Percentiles rank a stretch among this genome's conserved stretches.
Conservation (phyloP, 2,797 vertebrate genomes). For the Gymnoscopelus braueri region DNA sequence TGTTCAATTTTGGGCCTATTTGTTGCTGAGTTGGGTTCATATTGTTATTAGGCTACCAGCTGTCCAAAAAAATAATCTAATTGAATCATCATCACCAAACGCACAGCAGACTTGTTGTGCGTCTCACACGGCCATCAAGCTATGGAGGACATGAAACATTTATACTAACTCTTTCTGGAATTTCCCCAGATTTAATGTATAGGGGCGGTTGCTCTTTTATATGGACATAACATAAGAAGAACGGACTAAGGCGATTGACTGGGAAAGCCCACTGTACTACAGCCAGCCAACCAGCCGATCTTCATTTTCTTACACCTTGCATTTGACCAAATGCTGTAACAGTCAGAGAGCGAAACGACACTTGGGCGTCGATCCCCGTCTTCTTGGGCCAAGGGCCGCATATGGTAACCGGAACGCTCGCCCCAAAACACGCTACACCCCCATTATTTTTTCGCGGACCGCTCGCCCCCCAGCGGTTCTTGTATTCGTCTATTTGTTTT, state of each 20-base stretch:
- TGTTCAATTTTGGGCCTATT: conserved; percentile 42
- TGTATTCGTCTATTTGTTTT: no score
- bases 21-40: conserved; percentile 32
- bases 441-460: no score
- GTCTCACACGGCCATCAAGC: conserved; percentile 14
- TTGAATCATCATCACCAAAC: conserved; percentile 50
- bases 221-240: conserved; percentile 59
- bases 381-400: conserved; percentile 53
- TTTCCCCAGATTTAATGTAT: conserved; percentile 61
- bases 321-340: conserved; percentile 53
- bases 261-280: conserved; percentile 44
- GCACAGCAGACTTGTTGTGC: conserved; percentile 52
- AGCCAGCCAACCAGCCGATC: conserved; percentile 60
- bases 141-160: conserved; percentile 71
- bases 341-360: conserved; percentile 53
- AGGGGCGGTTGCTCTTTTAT: conserved; percentile 54
- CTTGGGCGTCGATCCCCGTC: conserved; percentile 71
- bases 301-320: conserved; percentile 65
- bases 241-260: conserved; percentile 38
- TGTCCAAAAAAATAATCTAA: conserved; percentile 41
- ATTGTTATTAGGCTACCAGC: conserved; percentile 30
- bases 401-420: no score
- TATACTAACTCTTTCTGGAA: conserved; percentile 54
- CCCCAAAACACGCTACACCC: no score
- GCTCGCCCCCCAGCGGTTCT: no score